Conservation (phyloP, 2,888 invertebrate genomes). For the Drosophila koepferae region DNA sequence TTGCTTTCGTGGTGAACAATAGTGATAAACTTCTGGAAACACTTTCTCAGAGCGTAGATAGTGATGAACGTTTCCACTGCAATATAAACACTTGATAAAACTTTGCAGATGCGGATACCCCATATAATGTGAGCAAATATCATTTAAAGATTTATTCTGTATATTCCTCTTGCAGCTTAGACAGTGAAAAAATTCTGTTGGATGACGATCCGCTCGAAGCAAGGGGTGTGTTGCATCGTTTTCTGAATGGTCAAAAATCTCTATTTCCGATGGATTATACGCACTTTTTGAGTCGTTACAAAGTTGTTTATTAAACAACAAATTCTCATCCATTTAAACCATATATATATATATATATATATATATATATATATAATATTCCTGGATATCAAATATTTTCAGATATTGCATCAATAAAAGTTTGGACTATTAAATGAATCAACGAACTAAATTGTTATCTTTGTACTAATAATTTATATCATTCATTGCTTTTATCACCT, state of each 20-base stretch:
- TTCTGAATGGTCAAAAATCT: slow-evolving; percentile 66
- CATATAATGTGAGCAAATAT: slow-evolving; percentile 81
- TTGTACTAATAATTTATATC: too few species aligned
- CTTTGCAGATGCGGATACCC: slow-evolving; percentile 62
- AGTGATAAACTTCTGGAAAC: slow-evolving; percentile 73
- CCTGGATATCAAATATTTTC: too few species aligned
- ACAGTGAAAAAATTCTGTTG: slow-evolving; percentile 70
- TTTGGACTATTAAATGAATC: too few species aligned
- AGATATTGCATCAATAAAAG: too few species aligned
- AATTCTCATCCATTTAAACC: slow-evolving; percentile 28
- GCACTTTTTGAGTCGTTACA: slow-evolving; percentile 9
- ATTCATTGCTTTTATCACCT: too few species aligned
- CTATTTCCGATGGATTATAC: slow-evolving; percentile 2
- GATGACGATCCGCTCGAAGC: slow-evolving; percentile 71
- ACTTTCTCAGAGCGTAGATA: slow-evolving; percentile 52
- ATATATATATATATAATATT: neutral
- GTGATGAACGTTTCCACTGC: slow-evolving; percentile 77
- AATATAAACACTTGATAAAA: slow-evolving; percentile 78
- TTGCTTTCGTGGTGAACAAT: slow-evolving; percentile 77
- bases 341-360: neutral
- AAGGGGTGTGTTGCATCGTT: slow-evolving; percentile 82
- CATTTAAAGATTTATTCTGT: slow-evolving; percentile 63
- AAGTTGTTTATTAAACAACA: neutral
- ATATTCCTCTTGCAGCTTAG: slow-evolving; percentile 75
- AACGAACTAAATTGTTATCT: too few species aligned